A percentile compares a stretch with the other conserved stretches of the same genome.
These are phyloP conservation scores for Leptinotarsa rubiginosa DNA, from an alignment of 2,888 invertebrate genomes.

Conservation along the genomic window DNA sequence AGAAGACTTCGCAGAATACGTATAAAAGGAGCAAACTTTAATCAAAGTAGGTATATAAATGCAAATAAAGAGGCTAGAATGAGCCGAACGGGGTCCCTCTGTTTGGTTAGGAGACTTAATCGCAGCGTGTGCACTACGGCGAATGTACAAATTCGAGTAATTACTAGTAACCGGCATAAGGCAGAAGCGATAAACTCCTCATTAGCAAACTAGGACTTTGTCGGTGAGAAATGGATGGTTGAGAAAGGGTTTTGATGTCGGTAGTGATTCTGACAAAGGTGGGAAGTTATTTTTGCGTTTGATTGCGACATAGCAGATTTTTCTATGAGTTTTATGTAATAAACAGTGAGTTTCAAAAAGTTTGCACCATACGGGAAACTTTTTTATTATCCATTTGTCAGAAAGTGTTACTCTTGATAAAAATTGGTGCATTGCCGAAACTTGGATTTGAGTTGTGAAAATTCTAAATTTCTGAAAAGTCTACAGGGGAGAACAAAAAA, in stretches of 20 bases:
- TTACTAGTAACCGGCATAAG: conserved; percentile 58
- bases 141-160: conserved; percentile 59
- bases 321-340: too few relatives aligned
- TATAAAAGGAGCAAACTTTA: conserved; percentile 41
- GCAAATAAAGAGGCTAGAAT: conserved; percentile 44
- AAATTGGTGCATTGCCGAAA: too few relatives aligned
- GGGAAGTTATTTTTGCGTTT: neutral
- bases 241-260: neutral
- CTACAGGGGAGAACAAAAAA: too few relatives aligned
- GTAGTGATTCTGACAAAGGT: neutral
- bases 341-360: too few relatives aligned
- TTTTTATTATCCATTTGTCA: too few relatives aligned
- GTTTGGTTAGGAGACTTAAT: conserved; percentile 54
- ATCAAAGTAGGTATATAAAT: conserved; percentile 43
- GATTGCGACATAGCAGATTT: too few relatives aligned
- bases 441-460: too few relatives aligned
- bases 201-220: conserved; percentile 52
- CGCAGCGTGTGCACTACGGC: conserved; percentile 52
- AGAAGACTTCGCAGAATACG: conserved; percentile 27
- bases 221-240: conserved; percentile 19
- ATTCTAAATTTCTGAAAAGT: too few relatives aligned
- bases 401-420: too few relatives aligned
- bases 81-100: conserved; percentile 37
- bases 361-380: too few relatives aligned
- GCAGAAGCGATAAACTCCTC: conserved; percentile 59